Evolutionary conservation across 2,888 invertebrate genomes (phyloP), one percentile per base, ranked within the genome.

Genomic region (Apotomis betuletana): DNA sequence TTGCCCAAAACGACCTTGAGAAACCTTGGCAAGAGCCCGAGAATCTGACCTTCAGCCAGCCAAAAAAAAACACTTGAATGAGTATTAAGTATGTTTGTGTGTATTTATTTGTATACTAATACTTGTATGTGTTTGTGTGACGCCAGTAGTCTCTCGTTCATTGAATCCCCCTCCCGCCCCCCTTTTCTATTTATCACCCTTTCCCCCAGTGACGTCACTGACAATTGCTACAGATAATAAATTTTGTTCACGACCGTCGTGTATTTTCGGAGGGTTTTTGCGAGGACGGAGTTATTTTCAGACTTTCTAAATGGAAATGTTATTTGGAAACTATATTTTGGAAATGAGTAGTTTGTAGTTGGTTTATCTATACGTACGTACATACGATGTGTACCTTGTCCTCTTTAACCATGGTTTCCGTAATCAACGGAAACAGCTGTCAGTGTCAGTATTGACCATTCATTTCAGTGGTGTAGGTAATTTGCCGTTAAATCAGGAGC

Each of bases 161-260:
- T 85, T 85, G 84, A 85, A 81, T 75, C 79, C 78, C 84, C 77
- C 73, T 75, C 77, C 74, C 65, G 46, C 77, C 79, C 74, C 79
- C 77, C 77, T 77, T 77, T 76, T 79, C 78, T 75, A 75, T 76
- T 76, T 83, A 83, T 83, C 78, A 77, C 75, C 76, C 76, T 75
- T 72, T 76, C 78, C 72, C 61, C 77, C 69, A 12, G 77, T 87
- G 85, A 88, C 88, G 88, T 87, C 88, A 86, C 76, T 69, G 59
- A 60, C 75, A 79, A 79, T 78, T 80, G 79, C 77, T 77, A 79
- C 77, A 67, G 74, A 70, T 78, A 80, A 79, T 77, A 79, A 79
- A 83, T 71, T 76, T 77, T 67, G 51, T 46, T 38, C 41, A 15
- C 27, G 55, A 15, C 15, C 5, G 5, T 58, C 36, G 49, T 49